These are phyloP conservation scores for Drosophila rellima DNA, from an alignment of 2,888 invertebrate species.

Conservation along the genomic window DNA sequence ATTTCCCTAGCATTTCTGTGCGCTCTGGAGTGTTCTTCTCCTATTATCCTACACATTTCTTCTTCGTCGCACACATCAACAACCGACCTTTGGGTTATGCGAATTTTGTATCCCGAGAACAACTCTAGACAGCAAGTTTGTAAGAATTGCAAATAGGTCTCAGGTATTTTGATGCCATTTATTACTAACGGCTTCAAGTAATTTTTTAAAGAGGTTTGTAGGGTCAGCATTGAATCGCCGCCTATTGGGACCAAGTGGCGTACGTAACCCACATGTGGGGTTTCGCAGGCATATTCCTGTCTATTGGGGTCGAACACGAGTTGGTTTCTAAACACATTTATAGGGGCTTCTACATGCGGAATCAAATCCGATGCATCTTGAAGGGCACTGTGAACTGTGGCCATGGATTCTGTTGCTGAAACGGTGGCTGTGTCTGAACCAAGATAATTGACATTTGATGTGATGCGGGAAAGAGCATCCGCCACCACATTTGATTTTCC, in stretches of 20 bases:
- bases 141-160: background rate
- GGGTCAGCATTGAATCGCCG: background rate
- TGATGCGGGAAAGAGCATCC: background rate
- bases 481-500: background rate
- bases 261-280: background rate
- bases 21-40: background rate
- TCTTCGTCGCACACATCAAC: background rate
- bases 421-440: background rate
- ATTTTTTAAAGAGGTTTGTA: background rate
- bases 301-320: background rate
- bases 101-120: background rate
- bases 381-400: background rate
- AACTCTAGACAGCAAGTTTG: background rate
- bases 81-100: background rate
- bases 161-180: background rate
- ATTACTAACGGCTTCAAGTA: background rate
- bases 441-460: background rate
- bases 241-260: background rate
- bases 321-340: background rate
- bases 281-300: background rate
- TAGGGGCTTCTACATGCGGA: background rate
- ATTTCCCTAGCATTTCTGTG: background rate
- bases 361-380: background rate
- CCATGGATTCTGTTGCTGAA: background rate
- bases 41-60: background rate